Evolutionary conservation across 2,113 vertebrate species (phyloP).

Genomic region (Mellivora capensis): DNA sequence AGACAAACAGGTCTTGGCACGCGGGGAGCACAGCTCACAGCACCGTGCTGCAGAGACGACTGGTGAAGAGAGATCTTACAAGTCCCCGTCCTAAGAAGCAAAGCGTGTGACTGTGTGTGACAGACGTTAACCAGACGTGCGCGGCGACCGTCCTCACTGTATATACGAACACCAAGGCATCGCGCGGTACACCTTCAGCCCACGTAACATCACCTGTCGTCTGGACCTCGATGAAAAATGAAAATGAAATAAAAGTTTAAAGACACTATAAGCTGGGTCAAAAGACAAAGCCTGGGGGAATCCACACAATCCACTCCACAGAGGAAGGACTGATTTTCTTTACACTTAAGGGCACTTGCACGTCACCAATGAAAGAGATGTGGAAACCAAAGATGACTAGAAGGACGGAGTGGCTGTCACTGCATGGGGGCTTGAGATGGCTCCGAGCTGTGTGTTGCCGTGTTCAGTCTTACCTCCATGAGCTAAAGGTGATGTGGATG

Average conservation of each 20-base stretch:
- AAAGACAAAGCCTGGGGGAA: neutral
- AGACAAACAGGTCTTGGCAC: rapidly evolving
- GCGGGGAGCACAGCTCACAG: rapidly evolving
- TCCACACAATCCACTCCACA: rapidly evolving
- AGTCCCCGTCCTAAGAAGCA: neutral
- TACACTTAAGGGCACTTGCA: no score
- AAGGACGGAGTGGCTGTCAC: rapidly evolving
- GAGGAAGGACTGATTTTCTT: rapidly evolving
- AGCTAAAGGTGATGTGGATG: neutral
- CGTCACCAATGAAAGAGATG: rapidly evolving
- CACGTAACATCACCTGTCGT: no score
- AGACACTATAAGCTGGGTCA: neutral
- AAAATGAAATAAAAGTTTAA: neutral
- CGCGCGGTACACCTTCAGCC: rapidly evolving
- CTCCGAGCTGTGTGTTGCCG: rapidly evolving
- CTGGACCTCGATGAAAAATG: neutral
- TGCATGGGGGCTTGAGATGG: rapidly evolving
- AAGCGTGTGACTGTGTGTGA: rapidly evolving
- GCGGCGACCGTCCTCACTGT: rapidly evolving
- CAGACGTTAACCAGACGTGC: neutral
- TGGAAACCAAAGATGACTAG: neutral
- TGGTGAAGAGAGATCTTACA: rapidly evolving
- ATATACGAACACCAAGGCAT: rapidly evolving
- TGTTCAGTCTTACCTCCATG: rapidly evolving
- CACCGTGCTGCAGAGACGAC: rapidly evolving